phyloP scores from a whole-genome alignment of 1,140 invertebrate genomes.

The Drosophila ohnishii region DNA sequence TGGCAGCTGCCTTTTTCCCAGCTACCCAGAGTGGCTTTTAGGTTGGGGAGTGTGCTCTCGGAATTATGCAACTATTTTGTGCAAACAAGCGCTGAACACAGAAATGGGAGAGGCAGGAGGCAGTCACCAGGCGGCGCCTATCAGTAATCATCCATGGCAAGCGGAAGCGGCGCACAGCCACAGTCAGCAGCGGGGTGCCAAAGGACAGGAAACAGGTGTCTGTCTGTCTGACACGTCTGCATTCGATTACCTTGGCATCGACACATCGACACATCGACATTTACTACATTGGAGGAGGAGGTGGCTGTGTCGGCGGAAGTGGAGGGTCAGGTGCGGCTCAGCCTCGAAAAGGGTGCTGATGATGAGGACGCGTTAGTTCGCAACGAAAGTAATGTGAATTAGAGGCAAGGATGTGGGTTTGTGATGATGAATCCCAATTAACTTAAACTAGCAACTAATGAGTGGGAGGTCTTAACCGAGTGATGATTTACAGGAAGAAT shows the following conservation, averaged over 20 bases:
- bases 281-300: not conserved
- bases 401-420: not conserved
- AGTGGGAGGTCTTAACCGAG: not conserved
- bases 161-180: conserved; percentile 14
- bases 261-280: conserved; percentile 18
- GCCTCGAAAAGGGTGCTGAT: not conserved
- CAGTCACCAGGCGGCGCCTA: conserved; percentile 18
- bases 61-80: conserved; percentile 79
- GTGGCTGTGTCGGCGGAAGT: not conserved
- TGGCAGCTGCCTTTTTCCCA: conserved; percentile 2
- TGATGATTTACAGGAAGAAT: no score
- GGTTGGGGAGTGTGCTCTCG: conserved; percentile 36
- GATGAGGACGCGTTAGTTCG: not conserved
- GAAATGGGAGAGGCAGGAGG: not conserved
- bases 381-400: not conserved
- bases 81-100: conserved; percentile 46
- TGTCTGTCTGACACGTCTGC: conserved; percentile 37
- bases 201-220: conserved; percentile 39
- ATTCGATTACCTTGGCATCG: conserved; percentile 42
- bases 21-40: conserved; percentile 63
- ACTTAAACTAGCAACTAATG: not conserved
- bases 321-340: not conserved
- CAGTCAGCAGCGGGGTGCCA: conserved; percentile 11
- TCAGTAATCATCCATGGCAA: conserved; percentile 40
- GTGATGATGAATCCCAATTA: not conserved